Evolutionary conservation across 64 coral and sea anemone genomes (phyloP), one percentile per base, ranked within the genome.

Genomic region (Platygyra sinensis): DNA sequence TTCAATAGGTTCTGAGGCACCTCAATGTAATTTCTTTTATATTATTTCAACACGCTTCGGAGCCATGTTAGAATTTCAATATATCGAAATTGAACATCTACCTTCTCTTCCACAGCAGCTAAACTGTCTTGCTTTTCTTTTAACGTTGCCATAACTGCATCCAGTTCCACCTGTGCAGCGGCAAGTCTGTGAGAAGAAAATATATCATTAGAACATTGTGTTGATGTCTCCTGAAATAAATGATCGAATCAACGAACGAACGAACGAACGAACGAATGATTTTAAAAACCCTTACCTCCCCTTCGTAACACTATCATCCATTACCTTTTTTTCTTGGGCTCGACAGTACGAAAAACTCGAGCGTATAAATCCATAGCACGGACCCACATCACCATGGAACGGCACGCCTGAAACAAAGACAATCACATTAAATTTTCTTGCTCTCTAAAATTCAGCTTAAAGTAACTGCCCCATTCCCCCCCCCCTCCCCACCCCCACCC

Each of bases 331-430:
- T 88, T 78, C 72, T 98, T 98, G 2, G 96, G 96, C 38, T 98
- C 96, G 28, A 98, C 96, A 39, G 96, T 98, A 16, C 93, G 82
- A 60, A 75, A 98, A 9, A 98, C 96, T 77, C 93, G 92, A 10
- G 96, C 96, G 28, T 95, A 98, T 8, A 98, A 79, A 63, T 98
- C 96, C 90, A 94, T 95, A 18, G 96, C 96, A 50, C 96, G 90
- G 6, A 98, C 96, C 96, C 96, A 98, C 96, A 98, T 98, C 59
- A 98, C 96, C 96, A 98, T 98, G 16, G 96, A 98, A 8, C 82
- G 86, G 78, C 96, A 98, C 67, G 96, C 96, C 96, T 98, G 42
- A 15, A 42, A 59, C 72, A 82, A 76, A 75, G 6, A 64, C 20
- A 10, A 49, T 0, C 22, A 63, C 13, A 51, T 52, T 3, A 1